A percentile compares a stretch with the other conserved stretches of the same genome.
Evolutionary conservation across 2,113 vertebrate species (phyloP).

Genomic region (Condylura cristata): DNA sequence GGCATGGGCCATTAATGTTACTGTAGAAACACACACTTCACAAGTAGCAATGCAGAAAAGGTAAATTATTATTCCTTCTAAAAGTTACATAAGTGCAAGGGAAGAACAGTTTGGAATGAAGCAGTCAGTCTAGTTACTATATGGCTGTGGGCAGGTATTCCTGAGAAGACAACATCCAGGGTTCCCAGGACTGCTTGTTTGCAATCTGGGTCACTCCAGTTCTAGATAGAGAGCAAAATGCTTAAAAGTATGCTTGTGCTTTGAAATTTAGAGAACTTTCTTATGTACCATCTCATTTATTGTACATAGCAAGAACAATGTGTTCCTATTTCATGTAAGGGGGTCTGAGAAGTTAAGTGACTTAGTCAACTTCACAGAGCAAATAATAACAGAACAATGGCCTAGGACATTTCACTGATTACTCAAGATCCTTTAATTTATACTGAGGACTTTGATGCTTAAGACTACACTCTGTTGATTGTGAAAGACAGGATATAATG

Average conservation of each 20-base stretch:
- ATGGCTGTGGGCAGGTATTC: background rate
- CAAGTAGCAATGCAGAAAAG: background rate
- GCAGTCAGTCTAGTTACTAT: background rate
- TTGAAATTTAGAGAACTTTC: background rate
- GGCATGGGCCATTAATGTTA: background rate
- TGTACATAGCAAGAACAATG: background rate
- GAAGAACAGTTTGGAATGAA: background rate
- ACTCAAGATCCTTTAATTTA: background rate
- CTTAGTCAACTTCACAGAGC: background rate
- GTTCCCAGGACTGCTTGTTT: background rate
- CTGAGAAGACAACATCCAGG: background rate
- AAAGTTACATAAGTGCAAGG: background rate
- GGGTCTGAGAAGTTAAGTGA: background rate
- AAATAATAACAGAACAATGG: background rate
- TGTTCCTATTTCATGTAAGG: background rate
- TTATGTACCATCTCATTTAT: background rate
- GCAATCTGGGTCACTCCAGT: background rate
- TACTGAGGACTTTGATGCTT: background rate
- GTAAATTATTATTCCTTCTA: background rate
- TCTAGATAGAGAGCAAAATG: background rate
- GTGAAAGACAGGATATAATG: conserved; percentile 26
- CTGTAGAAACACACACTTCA: conserved; percentile 3
- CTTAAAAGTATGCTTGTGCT: background rate
- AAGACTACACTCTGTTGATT: background rate
- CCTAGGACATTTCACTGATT: background rate